Percentiles rank a stretch among this genome's conserved stretches.
Evolutionary conservation across 2,797 vertebrate genomes (phyloP).

Genomic region (Pogonophryne albipinna): DNA sequence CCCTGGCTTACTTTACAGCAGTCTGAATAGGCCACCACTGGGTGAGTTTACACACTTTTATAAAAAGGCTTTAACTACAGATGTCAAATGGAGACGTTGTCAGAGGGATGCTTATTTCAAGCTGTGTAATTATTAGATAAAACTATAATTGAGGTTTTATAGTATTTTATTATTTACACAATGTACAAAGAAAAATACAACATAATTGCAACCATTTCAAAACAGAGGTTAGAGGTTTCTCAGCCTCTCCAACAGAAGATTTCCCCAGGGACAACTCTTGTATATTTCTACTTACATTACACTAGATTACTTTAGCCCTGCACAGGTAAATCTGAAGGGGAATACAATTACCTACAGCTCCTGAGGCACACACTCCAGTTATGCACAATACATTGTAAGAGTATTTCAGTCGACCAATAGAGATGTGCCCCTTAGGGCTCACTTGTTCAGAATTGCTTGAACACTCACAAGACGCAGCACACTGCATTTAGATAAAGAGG

Average conservation of each 20-base stretch:
- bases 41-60: constrained; percentile 47
- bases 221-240: constrained; percentile 37
- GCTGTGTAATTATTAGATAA: constrained; percentile 40
- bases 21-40: constrained; percentile 40
- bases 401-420: constrained; percentile 55
- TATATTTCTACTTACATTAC: constrained; percentile 55
- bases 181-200: constrained; percentile 18
- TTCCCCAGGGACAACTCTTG: constrained; percentile 53
- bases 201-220: constrained; percentile 26
- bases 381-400: constrained; percentile 58
- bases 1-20: constrained; percentile 64
- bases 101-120: constrained; percentile 34
- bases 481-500: constrained; percentile 51
- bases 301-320: constrained; percentile 53
- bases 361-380: constrained; percentile 57
- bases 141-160: constrained; percentile 20
- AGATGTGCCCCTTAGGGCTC: constrained; percentile 53
- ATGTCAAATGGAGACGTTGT: constrained; percentile 43
- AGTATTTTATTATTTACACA: constrained; percentile 35
- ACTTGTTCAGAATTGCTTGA: constrained; percentile 48
- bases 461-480: constrained; percentile 51
- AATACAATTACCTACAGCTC: constrained; percentile 67
- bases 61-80: constrained; percentile 40
- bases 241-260: constrained; percentile 22
- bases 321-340: constrained; percentile 59